Conservation (phyloP, 2,797 vertebrate genomes). For the Petrocephalus schoutedeni region DNA sequence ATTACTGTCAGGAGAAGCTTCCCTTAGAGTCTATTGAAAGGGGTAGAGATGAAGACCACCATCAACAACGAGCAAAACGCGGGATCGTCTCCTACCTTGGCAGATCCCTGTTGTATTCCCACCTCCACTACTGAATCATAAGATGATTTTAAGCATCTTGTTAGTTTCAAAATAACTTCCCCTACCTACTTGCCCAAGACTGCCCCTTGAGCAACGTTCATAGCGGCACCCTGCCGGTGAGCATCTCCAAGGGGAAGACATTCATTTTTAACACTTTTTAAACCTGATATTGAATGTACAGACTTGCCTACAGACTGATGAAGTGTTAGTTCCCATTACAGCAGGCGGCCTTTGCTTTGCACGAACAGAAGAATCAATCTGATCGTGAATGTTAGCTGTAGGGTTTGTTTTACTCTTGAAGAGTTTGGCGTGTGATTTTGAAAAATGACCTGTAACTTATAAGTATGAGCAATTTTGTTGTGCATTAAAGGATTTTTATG, state of each 20-base stretch:
- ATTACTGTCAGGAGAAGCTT: background rate
- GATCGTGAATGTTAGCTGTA: no score
- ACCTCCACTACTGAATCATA: background rate
- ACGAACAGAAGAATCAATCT: background rate
- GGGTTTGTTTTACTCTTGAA: background rate
- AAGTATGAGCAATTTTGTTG: background rate
- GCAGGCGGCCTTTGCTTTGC: background rate
- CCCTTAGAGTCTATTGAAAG: background rate
- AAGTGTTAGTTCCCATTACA: background rate
- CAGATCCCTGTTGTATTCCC: background rate
- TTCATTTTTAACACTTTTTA: background rate
- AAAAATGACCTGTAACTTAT: background rate
- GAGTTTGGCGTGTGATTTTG: background rate
- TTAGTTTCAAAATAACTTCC: background rate
- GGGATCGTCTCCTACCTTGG: background rate
- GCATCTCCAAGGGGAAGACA: background rate
- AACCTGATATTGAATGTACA: background rate
- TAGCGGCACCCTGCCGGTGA: background rate
- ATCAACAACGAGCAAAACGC: background rate
- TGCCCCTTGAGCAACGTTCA: background rate
- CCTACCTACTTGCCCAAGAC: background rate
- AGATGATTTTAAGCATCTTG: background rate
- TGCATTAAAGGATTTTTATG: slow-evolving; percentile 10
- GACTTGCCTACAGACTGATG: background rate
- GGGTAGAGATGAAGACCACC: background rate